phyloP scores from a whole-genome alignment of 2,113 vertebrate species.

The Elephas maximus region DNA sequence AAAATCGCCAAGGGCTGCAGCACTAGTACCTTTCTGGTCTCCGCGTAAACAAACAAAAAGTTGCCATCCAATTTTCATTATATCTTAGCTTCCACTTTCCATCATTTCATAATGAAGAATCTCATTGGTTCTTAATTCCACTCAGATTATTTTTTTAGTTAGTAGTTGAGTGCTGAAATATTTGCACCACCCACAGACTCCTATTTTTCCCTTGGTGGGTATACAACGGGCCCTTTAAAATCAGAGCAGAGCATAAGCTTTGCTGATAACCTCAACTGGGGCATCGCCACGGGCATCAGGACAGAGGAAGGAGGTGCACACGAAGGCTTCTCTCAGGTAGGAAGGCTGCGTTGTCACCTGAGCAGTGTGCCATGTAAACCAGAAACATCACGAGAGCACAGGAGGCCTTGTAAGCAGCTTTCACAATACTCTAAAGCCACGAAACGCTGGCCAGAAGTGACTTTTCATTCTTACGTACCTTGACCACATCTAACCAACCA shows the following conservation, averaged over 20 bases:
- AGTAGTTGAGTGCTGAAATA: background rate
- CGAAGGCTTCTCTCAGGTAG: background rate
- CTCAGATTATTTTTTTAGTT: background rate
- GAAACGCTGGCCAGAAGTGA: background rate
- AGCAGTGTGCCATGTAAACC: rapidly evolving
- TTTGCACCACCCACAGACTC: background rate
- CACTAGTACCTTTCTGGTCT: background rate
- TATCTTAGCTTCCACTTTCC: background rate
- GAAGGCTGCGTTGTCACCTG: background rate
- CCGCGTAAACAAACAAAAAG: background rate
- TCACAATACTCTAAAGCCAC: background rate
- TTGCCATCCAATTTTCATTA: background rate
- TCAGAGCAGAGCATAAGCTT: background rate
- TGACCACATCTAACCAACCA: background rate
- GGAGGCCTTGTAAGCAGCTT: background rate
- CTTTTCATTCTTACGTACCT: background rate
- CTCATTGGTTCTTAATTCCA: background rate
- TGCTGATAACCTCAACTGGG: background rate
- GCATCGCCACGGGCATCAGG: too few relatives aligned
- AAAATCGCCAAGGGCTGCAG: background rate
- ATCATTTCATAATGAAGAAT: constrained; percentile 1
- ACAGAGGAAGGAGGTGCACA: background rate
- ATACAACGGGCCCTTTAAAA: background rate
- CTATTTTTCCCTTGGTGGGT: background rate
- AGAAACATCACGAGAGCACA: background rate